Conservation (phyloP, 2,888 invertebrate genomes). For the Dioctria linearis region DNA sequence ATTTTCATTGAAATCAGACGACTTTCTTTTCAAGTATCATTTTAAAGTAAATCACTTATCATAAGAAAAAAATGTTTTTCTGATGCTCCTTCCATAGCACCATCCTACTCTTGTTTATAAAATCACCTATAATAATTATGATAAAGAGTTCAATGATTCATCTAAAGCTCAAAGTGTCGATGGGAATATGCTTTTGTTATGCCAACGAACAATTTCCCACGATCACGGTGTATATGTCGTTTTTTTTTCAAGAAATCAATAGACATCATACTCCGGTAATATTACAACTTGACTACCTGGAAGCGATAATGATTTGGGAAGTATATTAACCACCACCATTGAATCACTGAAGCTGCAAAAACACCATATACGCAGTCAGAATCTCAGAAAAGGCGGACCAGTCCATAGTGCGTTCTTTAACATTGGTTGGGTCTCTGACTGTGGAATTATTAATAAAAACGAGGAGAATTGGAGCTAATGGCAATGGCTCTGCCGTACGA, state of each 20-base stretch:
- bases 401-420: constrained; percentile 9
- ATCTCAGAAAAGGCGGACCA: constrained; percentile 27
- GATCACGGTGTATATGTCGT: constrained; percentile 27
- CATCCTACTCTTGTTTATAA: no score
- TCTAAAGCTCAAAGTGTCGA: background rate
- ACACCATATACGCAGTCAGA: constrained; percentile 8
- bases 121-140: background rate
- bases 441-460: constrained; percentile 16
- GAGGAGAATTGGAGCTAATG: constrained; percentile 7
- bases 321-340: constrained; percentile 12
- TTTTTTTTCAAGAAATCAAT: constrained; percentile 33
- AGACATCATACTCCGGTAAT: constrained; percentile 32
- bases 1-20: no score
- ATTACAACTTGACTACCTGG: constrained; percentile 31
- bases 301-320: constrained; percentile 40
- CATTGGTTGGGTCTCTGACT: background rate
- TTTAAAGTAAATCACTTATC: no score
- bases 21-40: no score
- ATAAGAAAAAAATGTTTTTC: no score
- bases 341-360: constrained; percentile 20
- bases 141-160: background rate
- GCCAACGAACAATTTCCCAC: constrained; percentile 1
- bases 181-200: background rate
- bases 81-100: no score
- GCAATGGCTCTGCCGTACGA: constrained; percentile 10